Conservation (phyloP, 2,797 vertebrate species). For the Microctenopoma stevenorrisi region DNA sequence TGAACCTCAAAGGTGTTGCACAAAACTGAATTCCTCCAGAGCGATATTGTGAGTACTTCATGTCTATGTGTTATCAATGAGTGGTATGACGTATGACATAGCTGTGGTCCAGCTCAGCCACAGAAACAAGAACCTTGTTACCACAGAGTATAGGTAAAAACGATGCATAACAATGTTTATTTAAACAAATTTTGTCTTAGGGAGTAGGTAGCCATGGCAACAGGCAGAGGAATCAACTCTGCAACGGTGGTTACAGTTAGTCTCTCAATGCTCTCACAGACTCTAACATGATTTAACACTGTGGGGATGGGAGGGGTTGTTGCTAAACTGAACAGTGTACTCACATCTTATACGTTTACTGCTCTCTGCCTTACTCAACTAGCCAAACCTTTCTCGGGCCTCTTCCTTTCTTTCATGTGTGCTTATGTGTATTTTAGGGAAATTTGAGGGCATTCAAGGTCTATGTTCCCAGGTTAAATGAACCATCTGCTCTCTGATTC, state of each 20-base stretch:
- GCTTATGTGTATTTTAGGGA: conserved; percentile 5
- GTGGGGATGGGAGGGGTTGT: conserved; percentile 39
- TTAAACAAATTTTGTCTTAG: conserved; percentile 69
- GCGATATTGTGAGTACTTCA: neutral
- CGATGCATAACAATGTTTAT: conserved; percentile 59
- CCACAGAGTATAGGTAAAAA: conserved; percentile 38
- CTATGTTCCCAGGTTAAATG: conserved; percentile 34
- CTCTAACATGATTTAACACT: conserved; percentile 42
- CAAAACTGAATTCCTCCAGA: neutral
- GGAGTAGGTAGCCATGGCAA: conserved; percentile 70
- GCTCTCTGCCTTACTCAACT: conserved; percentile 27
- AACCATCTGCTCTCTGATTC: conserved; percentile 68
- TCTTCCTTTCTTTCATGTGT: conserved; percentile 5
- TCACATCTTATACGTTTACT: conserved; percentile 25
- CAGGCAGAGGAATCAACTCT: conserved; percentile 58
- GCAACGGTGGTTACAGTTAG: conserved; percentile 36
- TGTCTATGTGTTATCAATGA: conserved; percentile 6
- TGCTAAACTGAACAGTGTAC: conserved; percentile 31
- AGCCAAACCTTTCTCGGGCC: conserved; percentile 4
- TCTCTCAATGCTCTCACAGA: conserved; percentile 42
- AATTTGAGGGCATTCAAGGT: conserved; percentile 8
- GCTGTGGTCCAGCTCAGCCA: conserved; percentile 13
- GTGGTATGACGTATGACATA: conserved; percentile 6
- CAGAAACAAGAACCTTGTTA: conserved; percentile 21
- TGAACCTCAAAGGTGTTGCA: neutral